These are phyloP conservation scores for Calliphora vicina DNA, from an alignment of 1,140 invertebrate genomes.

Conservation along the genomic window DNA sequence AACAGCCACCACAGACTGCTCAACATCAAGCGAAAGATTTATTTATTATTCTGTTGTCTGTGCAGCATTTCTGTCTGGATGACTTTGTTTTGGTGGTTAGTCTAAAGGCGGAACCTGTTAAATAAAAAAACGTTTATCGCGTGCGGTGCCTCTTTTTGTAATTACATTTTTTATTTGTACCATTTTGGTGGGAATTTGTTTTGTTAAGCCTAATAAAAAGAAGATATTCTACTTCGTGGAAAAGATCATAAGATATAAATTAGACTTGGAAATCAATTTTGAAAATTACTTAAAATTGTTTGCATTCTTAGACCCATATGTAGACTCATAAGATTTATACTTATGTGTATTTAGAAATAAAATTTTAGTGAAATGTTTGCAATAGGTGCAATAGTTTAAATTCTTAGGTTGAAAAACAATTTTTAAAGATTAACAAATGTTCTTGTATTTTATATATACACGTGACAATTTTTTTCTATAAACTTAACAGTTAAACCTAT, in stretches of 20 bases:
- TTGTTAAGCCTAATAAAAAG: no score
- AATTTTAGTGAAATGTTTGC: no score
- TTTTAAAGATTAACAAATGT: no score
- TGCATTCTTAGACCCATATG: neutral
- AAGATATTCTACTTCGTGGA: neutral
- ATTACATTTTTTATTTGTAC: neutral
- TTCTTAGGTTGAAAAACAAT: no score
- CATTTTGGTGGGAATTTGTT: neutral
- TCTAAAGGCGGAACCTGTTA: constrained; percentile 21
- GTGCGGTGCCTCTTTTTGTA: constrained; percentile 15
- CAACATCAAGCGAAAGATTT: neutral
- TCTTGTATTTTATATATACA: no score
- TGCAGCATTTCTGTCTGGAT: neutral
- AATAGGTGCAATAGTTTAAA: no score
- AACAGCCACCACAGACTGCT: neutral
- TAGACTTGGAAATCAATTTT: neutral
- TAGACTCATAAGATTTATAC: no score
- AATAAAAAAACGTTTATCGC: constrained; percentile 30
- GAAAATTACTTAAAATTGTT: neutral
- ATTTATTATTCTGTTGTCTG: neutral
- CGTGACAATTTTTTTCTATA: no score
- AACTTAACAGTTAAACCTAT: no score
- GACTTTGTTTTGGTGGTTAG: neutral
- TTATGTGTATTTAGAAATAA: no score
- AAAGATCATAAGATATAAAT: constrained; percentile 9